These are phyloP conservation scores for Cyprinodon tularosa DNA, from an alignment of 2,113 vertebrate species.

Conservation along the genomic window DNA sequence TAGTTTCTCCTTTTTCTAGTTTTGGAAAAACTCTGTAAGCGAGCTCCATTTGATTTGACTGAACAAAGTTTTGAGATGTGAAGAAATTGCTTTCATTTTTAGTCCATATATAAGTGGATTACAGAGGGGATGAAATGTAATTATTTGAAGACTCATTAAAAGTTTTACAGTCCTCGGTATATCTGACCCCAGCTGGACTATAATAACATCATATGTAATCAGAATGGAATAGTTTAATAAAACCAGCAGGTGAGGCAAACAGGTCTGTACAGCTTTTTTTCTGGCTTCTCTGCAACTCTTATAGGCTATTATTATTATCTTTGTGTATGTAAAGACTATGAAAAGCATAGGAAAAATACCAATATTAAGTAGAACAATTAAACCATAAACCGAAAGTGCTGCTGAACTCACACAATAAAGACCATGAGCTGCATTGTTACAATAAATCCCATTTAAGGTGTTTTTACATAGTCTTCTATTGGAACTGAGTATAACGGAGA, in stretches of 20 bases:
- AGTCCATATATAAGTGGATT: slow-evolving; percentile 34
- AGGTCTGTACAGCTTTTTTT: slow-evolving; percentile 16
- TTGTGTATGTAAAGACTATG: slow-evolving; percentile 36
- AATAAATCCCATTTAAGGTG: slow-evolving; percentile 9
- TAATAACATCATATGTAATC: not conserved
- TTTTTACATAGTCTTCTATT: not conserved
- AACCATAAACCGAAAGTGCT: not conserved
- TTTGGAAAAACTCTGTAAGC: no score
- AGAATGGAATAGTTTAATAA: slow-evolving; percentile 4
- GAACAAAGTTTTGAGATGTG: slow-evolving; percentile 1
- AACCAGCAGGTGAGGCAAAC: slow-evolving; percentile 16
- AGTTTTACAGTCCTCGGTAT: slow-evolving; percentile 2
- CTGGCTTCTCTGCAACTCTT: not conserved
- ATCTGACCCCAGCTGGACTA: not conserved
- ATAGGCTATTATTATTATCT: slow-evolving; percentile 24
- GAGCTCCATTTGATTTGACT: not conserved
- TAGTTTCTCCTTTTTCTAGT: no score
- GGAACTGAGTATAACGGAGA: not conserved
- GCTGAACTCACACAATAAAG: slow-evolving; percentile 5
- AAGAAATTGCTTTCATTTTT: slow-evolving; percentile 26
- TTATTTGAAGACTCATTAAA: slow-evolving; percentile 16
- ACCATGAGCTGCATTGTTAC: slow-evolving; percentile 2
- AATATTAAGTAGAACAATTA: not conserved
- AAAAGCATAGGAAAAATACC: not conserved
- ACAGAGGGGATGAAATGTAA: slow-evolving; percentile 14